phyloP scores from a whole-genome alignment of 2,888 invertebrate genomes.

The Drosophila merina region DNA sequence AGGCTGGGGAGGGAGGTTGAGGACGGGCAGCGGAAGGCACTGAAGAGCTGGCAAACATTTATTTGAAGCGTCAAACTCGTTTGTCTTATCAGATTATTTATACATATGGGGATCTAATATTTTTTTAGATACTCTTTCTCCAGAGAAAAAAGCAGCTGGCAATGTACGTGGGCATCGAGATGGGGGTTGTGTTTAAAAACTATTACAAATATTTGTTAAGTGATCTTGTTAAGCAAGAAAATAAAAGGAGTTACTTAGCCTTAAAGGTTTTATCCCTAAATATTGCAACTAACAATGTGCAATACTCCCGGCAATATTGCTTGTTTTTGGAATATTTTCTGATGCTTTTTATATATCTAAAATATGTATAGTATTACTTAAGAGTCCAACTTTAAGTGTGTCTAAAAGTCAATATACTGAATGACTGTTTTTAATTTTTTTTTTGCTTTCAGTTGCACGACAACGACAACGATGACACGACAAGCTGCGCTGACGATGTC shows the following conservation, averaged over 20 bases:
- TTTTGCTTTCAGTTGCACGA: slow-evolving; percentile 61
- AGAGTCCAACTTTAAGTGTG: slow-evolving; percentile 7
- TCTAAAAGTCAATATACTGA: slow-evolving; percentile 16
- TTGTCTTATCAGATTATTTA: slow-evolving; percentile 78
- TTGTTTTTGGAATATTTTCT: background rate
- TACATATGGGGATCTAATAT: slow-evolving; percentile 55
- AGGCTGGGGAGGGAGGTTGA: background rate
- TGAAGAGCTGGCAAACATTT: slow-evolving; percentile 71
- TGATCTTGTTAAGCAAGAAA: background rate
- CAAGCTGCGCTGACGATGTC: slow-evolving; percentile 61
- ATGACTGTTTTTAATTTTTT: slow-evolving; percentile 5
- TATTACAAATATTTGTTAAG: background rate
- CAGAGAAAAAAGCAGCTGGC: background rate
- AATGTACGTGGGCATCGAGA: background rate
- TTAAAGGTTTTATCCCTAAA: background rate
- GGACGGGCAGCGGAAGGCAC: slow-evolving; percentile 3
- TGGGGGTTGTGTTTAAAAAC: background rate
- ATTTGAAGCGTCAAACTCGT: slow-evolving; percentile 80
- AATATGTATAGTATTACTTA: background rate
- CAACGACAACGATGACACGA: slow-evolving; percentile 72
- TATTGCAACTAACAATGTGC: background rate
- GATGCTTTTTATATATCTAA: background rate
- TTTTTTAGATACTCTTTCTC: slow-evolving; percentile 30
- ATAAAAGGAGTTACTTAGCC: background rate
- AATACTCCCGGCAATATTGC: background rate